A percentile compares a stretch with the other conserved stretches of the same genome.
These are phyloP conservation scores for Turdus rufiventris DNA, from an alignment of 2,113 vertebrate genomes.

Conservation along the genomic window DNA sequence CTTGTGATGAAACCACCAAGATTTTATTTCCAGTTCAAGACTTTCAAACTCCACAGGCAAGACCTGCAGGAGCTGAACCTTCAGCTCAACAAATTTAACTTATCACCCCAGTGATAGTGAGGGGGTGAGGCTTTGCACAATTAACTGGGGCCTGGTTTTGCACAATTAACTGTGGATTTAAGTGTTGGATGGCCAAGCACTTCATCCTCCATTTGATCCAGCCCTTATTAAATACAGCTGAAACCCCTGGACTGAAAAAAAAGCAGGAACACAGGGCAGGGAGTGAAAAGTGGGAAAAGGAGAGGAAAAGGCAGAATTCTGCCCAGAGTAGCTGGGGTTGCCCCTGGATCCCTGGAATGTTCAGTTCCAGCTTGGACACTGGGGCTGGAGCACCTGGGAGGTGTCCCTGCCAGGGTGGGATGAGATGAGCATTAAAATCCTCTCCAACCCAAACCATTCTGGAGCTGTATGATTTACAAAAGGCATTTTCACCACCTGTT, in stretches of 20 bases:
- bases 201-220: neutral
- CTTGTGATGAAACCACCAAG: neutral
- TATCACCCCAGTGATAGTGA: neutral
- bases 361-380: no score
- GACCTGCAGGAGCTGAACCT: neutral
- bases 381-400: neutral
- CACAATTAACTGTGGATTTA: neutral
- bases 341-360: neutral
- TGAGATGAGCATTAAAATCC: neutral
- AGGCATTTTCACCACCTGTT: neutral
- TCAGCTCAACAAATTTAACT: neutral
- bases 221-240: neutral
- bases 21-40: neutral
- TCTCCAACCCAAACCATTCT: neutral
- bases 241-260: neutral
- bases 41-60: neutral
- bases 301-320: neutral
- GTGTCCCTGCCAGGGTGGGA: neutral
- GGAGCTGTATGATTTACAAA: accelerated
- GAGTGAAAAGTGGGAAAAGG: neutral
- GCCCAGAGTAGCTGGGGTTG: neutral
- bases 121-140: neutral
- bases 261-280: neutral
- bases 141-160: neutral
- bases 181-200: neutral